phyloP scores from a whole-genome alignment of 2,797 vertebrate genomes.

The Salarias fasciatus region DNA sequence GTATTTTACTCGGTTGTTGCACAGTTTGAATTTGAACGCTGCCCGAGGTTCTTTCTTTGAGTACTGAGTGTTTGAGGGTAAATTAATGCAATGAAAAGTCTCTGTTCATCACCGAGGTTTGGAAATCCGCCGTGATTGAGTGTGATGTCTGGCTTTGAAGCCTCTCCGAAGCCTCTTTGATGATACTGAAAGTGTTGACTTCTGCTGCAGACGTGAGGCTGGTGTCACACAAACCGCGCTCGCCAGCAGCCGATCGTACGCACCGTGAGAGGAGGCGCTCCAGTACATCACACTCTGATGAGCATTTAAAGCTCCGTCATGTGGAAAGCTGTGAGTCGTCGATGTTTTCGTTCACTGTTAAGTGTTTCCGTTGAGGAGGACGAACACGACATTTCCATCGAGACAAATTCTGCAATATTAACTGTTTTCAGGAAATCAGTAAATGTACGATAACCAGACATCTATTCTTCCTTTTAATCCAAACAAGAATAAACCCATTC shows the following conservation, averaged over 20 bases:
- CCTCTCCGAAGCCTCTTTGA: slow-evolving; percentile 13
- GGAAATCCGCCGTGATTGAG: slow-evolving; percentile 24
- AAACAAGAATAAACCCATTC: no score
- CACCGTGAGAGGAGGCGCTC: background rate
- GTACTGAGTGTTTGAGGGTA: slow-evolving; percentile 4
- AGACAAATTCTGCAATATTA: no score
- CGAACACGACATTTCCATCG: no score
- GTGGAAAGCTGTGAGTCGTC: background rate
- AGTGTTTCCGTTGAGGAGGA: no score
- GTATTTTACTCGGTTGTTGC: background rate
- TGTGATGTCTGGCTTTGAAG: slow-evolving; percentile 42
- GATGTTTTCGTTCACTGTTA: background rate
- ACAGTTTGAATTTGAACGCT: background rate
- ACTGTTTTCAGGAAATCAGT: no score
- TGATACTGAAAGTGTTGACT: background rate
- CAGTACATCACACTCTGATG: background rate
- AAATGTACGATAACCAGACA: no score
- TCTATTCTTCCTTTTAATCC: no score
- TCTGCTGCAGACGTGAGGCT: slow-evolving; percentile 11
- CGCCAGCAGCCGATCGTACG: background rate
- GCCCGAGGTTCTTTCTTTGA: slow-evolving; percentile 2
- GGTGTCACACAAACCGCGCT: slow-evolving; percentile 2
- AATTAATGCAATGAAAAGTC: slow-evolving; percentile 18
- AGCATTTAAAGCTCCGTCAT: no score
- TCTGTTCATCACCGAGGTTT: slow-evolving; percentile 22